Base-by-base conservation (phyloP, 2,797 vertebrate species). In the Rallus crepitans region DNA sequence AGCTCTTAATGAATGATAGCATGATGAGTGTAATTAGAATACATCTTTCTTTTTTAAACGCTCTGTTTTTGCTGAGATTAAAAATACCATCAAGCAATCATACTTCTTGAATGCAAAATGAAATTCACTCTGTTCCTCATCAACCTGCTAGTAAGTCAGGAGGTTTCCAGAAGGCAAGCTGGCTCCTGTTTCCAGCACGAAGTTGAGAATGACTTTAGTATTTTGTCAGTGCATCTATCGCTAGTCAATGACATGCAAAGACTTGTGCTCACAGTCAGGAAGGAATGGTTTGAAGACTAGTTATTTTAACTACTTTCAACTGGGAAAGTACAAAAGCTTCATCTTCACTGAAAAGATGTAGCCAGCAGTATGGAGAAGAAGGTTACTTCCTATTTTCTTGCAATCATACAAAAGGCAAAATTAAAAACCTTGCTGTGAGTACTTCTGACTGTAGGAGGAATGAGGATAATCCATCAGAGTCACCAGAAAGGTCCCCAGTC, bases 1-100 rank as follows among this genome's bases (percentile, higher is more conserved):
- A 87, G 45, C 39, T 96, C 72, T 91, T 94, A 95, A 83, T 89
- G 64, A 97, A 89, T 61, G 88, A 76, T 90, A 48, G 45, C 56
- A 35, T 72, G 63, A 85, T 86, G 56, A 95, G 55, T 80, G 72
- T 86, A 89, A 95, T 96, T 92, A 82, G 91, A 94, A 87, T 82
- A 39, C 37, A 75, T 93, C 48, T 92, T 90, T 81, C 75, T 89
- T 88, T 91, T 96, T 86, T 86, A 82, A 91, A 77, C 12, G 45
- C 33, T 65, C 55, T 80, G 61, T 5, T 93, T 82, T 95, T 95
- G 68, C 80, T 88, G 79, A 66, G 68, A 89, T 91, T 90, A 81
- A 86, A 95, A 93, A 85, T 93, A 37, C 76, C 65, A 33, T 72
- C 23, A 76, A 77, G 77, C 50, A 86, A 35, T 77, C 65, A 15